Evolutionary conservation across 1,140 invertebrate species (phyloP).

Genomic region (Calycopis cecrops): DNA sequence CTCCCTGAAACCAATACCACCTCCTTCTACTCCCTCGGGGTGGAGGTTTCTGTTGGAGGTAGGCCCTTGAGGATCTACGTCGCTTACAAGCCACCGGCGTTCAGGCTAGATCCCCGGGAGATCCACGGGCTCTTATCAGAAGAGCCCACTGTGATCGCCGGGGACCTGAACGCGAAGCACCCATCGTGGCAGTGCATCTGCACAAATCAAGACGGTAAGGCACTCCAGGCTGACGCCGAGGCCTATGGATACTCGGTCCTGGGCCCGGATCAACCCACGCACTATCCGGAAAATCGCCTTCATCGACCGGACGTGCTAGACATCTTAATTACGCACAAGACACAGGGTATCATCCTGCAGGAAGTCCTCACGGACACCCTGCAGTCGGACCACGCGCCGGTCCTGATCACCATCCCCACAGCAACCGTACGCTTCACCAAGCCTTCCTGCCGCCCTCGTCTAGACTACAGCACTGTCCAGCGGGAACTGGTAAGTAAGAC

Average conservation of each 20-base stretch:
- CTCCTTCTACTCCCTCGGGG: not conserved
- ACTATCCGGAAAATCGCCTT: not conserved
- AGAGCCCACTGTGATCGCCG: conserved; percentile 3
- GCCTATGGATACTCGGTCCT: not conserved
- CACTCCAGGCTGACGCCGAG: not conserved
- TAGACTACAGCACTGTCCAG: no score
- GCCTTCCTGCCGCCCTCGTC: no score
- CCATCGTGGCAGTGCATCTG: not conserved
- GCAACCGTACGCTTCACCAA: no score
- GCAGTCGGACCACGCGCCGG: no score
- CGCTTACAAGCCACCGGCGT: not conserved
- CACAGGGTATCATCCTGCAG: no score
- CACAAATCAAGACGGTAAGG: no score
- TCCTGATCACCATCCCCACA: no score
- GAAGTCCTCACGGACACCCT: no score
- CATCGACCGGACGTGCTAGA: no score
- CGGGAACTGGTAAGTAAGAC: no score
- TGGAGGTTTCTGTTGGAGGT: not conserved
- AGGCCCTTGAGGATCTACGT: not conserved
- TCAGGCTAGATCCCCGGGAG: not conserved
- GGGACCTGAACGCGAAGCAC: conserved; percentile 2
- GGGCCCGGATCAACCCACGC: not conserved
- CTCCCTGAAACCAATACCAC: not conserved
- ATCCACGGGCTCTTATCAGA: conserved; percentile 3
- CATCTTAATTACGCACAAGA: no score